phyloP scores from a whole-genome alignment of 2,888 invertebrate genomes.

The Drosophila incognita region DNA sequence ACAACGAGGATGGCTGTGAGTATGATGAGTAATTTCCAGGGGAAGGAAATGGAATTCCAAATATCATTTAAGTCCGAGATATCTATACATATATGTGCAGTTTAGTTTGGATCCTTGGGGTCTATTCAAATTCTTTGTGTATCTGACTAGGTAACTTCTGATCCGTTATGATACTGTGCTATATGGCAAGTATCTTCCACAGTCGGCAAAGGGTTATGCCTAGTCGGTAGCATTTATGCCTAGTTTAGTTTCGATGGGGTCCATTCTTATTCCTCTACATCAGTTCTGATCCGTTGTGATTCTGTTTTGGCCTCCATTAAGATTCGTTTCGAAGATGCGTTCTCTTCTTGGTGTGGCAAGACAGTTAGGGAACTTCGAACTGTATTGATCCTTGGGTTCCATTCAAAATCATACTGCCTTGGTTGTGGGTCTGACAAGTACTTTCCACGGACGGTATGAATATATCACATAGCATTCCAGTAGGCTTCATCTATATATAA shows the following conservation, averaged over 20 bases:
- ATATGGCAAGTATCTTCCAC: neutral
- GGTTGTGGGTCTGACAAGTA: too few relatives aligned
- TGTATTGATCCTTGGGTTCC: too few relatives aligned
- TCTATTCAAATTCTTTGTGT: neutral
- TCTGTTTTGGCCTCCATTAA: too few relatives aligned
- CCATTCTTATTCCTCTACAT: neutral
- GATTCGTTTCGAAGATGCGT: too few relatives aligned
- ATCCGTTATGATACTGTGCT: neutral
- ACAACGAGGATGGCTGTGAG: constrained; percentile 98
- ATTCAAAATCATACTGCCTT: too few relatives aligned
- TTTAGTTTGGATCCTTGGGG: neutral
- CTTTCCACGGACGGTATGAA: too few relatives aligned
- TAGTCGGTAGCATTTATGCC: neutral
- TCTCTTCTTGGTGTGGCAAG: too few relatives aligned
- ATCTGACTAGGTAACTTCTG: neutral
- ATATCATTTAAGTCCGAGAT: neutral
- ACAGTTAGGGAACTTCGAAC: too few relatives aligned
- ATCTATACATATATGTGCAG: neutral
- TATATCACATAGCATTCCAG: too few relatives aligned
- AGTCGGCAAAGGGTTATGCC: neutral
- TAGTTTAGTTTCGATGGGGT: neutral
- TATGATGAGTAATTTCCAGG: constrained; percentile 71
- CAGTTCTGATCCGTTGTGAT: neutral
- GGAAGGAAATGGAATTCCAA: neutral
- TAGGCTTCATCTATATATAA: too few relatives aligned